Conservation (phyloP, 2,888 invertebrate species). For the Heliconius ethilla region DNA sequence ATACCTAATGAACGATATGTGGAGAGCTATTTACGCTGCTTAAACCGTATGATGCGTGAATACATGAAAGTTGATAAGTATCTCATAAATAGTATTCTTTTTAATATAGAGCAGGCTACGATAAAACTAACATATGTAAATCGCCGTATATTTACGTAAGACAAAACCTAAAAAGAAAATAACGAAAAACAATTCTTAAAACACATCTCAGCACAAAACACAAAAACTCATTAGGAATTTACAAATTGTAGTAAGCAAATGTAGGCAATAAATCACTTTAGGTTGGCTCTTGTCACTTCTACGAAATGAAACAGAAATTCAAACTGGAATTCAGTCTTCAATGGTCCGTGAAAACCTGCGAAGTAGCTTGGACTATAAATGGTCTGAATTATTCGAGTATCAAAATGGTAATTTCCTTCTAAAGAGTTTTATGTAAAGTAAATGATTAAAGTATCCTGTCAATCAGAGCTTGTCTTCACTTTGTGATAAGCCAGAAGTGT, state of each 20-base stretch:
- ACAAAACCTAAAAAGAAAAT: neutral
- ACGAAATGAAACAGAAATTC: conserved; percentile 19
- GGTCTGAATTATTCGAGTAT: conserved; percentile 22
- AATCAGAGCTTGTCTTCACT: neutral
- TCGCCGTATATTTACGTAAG: neutral
- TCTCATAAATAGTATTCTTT: too few relatives aligned
- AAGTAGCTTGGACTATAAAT: conserved; percentile 31
- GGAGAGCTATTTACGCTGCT: too few relatives aligned
- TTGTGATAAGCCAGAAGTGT: neutral
- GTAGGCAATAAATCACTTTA: conserved; percentile 8
- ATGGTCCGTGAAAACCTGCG: conserved; percentile 31
- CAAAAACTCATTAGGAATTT: neutral
- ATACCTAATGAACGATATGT: too few relatives aligned
- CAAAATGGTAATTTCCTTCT: conserved; percentile 10
- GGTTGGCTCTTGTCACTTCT: conserved; percentile 15
- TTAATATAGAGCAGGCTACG: neutral
- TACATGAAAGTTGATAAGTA: too few relatives aligned
- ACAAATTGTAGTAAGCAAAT: neutral
- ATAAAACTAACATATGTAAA: neutral
- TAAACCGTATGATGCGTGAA: too few relatives aligned
- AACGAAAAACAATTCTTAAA: neutral
- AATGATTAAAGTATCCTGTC: neutral
- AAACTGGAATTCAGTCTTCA: conserved; percentile 11
- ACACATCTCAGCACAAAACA: neutral
- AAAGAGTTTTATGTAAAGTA: conserved; percentile 12